A percentile compares a stretch with the other conserved stretches of the same genome.
These are phyloP conservation scores for Rafetus swinhoei DNA, from an alignment of 2,113 vertebrate genomes.

Conservation along the genomic window DNA sequence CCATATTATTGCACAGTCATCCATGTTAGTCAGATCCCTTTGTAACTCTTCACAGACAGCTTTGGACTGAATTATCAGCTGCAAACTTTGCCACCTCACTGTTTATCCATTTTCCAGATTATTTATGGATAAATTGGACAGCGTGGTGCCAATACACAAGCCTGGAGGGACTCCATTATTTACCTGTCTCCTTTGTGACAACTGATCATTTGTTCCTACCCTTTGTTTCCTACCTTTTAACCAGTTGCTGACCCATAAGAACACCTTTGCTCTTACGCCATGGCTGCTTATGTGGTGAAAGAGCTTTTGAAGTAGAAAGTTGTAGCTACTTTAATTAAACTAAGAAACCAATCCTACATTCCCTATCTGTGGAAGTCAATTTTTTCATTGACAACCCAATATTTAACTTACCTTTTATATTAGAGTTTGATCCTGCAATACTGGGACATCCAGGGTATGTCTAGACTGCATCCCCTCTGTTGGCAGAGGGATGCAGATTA, in stretches of 20 bases:
- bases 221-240: neutral
- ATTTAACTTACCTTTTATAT: neutral
- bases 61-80: neutral
- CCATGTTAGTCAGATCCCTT: neutral
- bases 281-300: neutral
- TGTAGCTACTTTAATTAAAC: neutral
- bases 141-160: neutral
- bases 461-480: too few species aligned
- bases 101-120: neutral
- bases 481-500: too few species aligned
- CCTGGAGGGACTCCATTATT: neutral
- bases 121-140: neutral
- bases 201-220: neutral
- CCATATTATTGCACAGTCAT: neutral
- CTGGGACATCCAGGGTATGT: neutral
- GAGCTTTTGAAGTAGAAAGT: neutral
- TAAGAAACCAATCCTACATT: neutral
- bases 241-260: neutral
- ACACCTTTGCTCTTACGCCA: neutral
- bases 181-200: neutral
- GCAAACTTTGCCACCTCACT: neutral
- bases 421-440: neutral
- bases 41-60: neutral
- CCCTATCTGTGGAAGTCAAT: neutral
- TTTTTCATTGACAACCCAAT: neutral